Base-by-base conservation (phyloP, 2,113 vertebrate species). In the Pterocles gutturalis region DNA sequence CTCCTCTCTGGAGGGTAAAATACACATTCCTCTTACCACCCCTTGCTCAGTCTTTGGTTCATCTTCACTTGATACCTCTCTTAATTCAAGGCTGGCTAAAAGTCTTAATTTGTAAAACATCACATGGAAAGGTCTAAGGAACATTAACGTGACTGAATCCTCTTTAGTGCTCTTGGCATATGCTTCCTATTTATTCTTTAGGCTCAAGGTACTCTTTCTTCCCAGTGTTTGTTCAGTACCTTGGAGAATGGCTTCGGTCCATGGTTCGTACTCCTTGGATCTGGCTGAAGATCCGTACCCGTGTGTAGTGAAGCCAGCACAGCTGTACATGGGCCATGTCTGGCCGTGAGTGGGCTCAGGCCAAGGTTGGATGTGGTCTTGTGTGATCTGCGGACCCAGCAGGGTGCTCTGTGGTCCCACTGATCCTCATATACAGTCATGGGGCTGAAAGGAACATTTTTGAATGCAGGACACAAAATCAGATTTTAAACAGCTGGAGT, bases 241-340 rank as follows among this genome's bases (percentile, higher is more conserved):
- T 64, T 73, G 46, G 33, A 77, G 48, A 61, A 81, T 20, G 21
- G 21, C 19, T 89, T 84, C 55, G 48, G 18, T 72, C 16, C 5
- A 3, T 71, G 48, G 53, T 67, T 65, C 82, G 10, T 13, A 54
- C 51, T 87, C 24, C 36, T 58, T 71, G 51, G 11, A 84, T 62
- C 17, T n/a, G 51, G 21, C 11, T 1, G 0, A 64, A 61, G 31
- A 80, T 31, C 36, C 58, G 28, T 17, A n/a, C 21, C 33, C 36
- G 19, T 66, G 41, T 38, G 26, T 17, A 45, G 33, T 0, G 1
- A 84, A 58, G 41, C 25, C 71, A 73, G 54, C 34, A 29, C 3
- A 87, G 29, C 16, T 31, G 20, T 46, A 31, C 16, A 33, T 31
- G 21, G 57, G 25, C 13, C 31, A 46, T 0, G 0, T 64, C 28